Base-by-base conservation (phyloP, 2,113 vertebrate species). In the Gallinago paraguaiae region DNA sequence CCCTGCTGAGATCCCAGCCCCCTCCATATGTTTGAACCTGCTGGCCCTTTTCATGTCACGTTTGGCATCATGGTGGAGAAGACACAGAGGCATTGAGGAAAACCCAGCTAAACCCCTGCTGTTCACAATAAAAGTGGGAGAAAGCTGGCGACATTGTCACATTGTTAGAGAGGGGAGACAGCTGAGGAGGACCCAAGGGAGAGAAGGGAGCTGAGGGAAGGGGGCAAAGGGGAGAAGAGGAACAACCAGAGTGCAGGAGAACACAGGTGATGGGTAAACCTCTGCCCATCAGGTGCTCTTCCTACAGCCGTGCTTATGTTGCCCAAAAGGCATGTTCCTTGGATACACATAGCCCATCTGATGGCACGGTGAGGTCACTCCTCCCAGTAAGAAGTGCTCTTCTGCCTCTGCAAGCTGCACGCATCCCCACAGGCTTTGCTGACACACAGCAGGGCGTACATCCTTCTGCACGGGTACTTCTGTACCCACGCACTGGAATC, bases 291-390 rank as follows among this genome's bases (percentile, higher is more conserved):
- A 80, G 61, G 54, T 3, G 3, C 15, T 85, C 31, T 23, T 88
- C 4, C 2, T 0, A 0, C 39, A 82, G 54, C 63, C 78, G 37
- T 61, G 60, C 37, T 87, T 79, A 20, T 8, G 48, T 41, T 45
- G 45, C 30, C 63, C 31, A 91, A 91, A 63, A 7, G 33, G 16
- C 35, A 35, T 0, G 0, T 79, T 68, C 54, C 67, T 45, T 6
- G 28, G 48, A 41, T 17, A 33, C 24, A 57, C 27, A 16, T 4
- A 65, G 50, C 41, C 24, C 41, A 33, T 56, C 45, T 7, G 64
- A 65, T 0, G 2, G n/a, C 28, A 28, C 0, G 15, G 17, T 41
- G 25, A 7, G 13, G 43, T 56, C 46, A 16, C 19, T 67, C 10
- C 28, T 41, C 65, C 60, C 13, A 20, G 20, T 24, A 28, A 17